Conservation (phyloP, 2,888 invertebrate species). For the Ditylenchus weischeri region DNA sequence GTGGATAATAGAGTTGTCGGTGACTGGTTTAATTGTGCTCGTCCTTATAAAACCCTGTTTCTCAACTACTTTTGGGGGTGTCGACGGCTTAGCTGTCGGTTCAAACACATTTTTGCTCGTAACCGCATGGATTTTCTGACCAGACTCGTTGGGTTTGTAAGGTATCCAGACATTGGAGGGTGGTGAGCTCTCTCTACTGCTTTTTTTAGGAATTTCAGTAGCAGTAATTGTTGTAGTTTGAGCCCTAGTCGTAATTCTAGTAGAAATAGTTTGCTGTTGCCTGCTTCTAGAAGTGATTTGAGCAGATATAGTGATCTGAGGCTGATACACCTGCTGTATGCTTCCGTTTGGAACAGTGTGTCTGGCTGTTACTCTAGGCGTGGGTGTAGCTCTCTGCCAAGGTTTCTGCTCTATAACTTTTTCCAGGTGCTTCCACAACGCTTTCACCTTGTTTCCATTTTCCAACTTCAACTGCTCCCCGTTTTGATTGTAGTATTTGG, state of each 20-base stretch:
- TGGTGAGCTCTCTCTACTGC: not conserved
- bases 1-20: not conserved
- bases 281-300: not conserved
- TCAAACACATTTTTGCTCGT: no score
- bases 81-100: no score
- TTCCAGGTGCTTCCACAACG: constrained; percentile 6
- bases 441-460: constrained; percentile 4
- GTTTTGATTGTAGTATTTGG: not conserved
- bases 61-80: no score
- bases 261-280: not conserved
- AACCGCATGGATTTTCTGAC: no score
- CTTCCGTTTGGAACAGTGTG: no score
- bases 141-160: not conserved
- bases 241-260: not conserved
- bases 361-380: not conserved
- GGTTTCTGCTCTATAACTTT: not conserved
- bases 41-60: no score
- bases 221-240: not conserved
- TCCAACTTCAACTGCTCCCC: constrained; percentile 9
- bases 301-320: no score
- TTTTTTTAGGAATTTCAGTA: not conserved
- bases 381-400: constrained; percentile 8
- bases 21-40: not conserved
- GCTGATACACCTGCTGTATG: no score
- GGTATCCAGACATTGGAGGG: constrained; percentile 6